phyloP scores from a whole-genome alignment of 92 coral and sea anemone species.

The Bergia puertoricense region DNA sequence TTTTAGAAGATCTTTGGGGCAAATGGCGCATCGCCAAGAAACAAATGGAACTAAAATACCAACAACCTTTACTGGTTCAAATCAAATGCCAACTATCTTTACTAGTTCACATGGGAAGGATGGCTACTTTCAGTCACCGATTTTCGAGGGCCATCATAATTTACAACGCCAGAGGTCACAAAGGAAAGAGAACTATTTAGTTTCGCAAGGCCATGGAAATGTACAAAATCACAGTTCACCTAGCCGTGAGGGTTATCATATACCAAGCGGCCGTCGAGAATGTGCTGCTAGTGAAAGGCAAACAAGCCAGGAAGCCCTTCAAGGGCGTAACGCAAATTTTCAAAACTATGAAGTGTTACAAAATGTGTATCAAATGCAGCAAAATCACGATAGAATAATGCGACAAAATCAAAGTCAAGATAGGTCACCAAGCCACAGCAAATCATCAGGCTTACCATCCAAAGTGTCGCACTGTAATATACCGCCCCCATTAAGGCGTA shows the following conservation, averaged over 20 bases:
- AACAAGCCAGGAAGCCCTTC: conserved; percentile 4
- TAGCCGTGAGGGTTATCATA: not conserved
- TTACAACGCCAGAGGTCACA: conserved; percentile 16
- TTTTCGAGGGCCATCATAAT: not conserved
- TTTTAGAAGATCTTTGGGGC: not conserved
- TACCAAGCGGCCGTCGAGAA: not conserved
- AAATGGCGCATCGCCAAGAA: not conserved
- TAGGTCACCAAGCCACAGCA: not conserved
- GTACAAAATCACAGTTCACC: conserved; percentile 1
- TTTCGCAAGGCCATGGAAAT: not conserved
- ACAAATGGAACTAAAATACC: conserved; percentile 2
- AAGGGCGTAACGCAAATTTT: not conserved
- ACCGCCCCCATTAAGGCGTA: conserved; percentile 32
- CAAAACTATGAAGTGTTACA: not conserved
- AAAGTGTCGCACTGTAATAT: not conserved
- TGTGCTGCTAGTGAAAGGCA: not conserved
- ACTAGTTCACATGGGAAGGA: not conserved
- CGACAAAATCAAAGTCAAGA: conserved; percentile 13
- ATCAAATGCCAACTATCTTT: not conserved
- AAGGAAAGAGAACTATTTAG: not conserved
- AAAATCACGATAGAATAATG: not conserved
- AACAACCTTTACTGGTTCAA: not conserved
- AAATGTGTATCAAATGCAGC: not conserved
- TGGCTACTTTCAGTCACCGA: not conserved
- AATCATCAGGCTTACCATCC: not conserved